phyloP scores from a whole-genome alignment of 2,797 vertebrate species.

The Enteromius trimaculatus region DNA sequence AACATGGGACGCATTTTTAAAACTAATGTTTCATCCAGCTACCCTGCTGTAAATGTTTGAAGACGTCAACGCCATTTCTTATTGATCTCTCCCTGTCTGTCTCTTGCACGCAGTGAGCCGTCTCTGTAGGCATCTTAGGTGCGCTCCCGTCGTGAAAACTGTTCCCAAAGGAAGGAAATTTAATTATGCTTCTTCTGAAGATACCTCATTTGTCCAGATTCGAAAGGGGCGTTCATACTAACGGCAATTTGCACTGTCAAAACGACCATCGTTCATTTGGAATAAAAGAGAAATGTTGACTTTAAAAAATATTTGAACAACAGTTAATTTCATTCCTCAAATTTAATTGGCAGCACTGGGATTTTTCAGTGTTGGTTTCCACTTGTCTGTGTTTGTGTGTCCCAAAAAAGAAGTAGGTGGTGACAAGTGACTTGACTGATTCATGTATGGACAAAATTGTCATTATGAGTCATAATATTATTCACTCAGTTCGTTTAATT shows the following conservation, averaged over 20 bases:
- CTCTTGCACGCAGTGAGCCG: background rate
- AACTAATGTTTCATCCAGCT: conserved; percentile 18
- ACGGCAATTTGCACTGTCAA: background rate
- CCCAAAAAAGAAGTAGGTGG: background rate
- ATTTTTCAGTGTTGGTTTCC: background rate
- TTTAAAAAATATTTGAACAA: background rate
- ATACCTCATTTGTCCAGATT: background rate
- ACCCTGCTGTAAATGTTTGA: conserved; percentile 18
- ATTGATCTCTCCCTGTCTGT: conserved; percentile 23
- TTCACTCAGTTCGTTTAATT: background rate
- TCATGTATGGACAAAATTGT: background rate
- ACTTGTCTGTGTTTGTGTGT: background rate
- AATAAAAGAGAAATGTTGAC: background rate
- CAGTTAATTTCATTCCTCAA: background rate
- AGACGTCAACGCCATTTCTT: background rate
- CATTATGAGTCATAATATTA: background rate
- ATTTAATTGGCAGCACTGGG: background rate
- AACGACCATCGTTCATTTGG: background rate
- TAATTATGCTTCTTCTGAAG: conserved; percentile 6
- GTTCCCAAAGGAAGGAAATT: conserved; percentile 6
- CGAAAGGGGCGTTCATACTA: background rate
- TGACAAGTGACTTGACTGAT: background rate
- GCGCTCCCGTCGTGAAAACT: background rate
- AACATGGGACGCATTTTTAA: background rate
- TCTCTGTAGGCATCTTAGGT: conserved; percentile 11